Conservation (phyloP, 2,888 invertebrate genomes). For the Geotrupes spiniger region DNA sequence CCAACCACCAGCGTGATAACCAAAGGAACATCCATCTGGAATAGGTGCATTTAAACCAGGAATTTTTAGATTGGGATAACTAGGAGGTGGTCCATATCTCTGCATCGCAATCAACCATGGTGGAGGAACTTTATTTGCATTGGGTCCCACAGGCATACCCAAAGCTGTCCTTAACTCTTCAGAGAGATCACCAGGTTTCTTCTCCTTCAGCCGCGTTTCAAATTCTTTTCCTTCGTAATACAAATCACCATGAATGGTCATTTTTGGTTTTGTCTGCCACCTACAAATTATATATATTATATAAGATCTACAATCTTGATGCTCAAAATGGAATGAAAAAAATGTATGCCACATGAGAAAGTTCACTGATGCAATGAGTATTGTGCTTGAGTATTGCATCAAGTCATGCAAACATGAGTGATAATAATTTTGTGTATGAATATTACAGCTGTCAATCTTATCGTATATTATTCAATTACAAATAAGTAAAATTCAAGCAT, state of each 20-base stretch:
- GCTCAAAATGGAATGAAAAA: too few species aligned
- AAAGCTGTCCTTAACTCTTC: slow-evolving; percentile 94
- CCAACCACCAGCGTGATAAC: slow-evolving; percentile 99
- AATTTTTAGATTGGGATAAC: slow-evolving; percentile 97
- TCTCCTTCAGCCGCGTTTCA: slow-evolving; percentile 95
- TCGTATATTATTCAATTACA: too few species aligned
- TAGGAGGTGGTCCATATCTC: slow-evolving; percentile 97
- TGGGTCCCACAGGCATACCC: slow-evolving; percentile 98
- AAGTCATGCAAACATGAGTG: too few species aligned
- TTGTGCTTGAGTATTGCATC: background rate
- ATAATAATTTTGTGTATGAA: too few species aligned
- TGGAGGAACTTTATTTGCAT: slow-evolving; percentile 87
- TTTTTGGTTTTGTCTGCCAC: slow-evolving; percentile 98
- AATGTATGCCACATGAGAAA: background rate
- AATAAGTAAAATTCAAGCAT: background rate
- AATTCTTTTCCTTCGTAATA: slow-evolving; percentile 99
- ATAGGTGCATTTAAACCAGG: slow-evolving; percentile 98
- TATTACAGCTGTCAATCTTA: too few species aligned
- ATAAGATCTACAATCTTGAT: background rate
- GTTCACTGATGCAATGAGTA: background rate
- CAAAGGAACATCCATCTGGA: slow-evolving; percentile 95
- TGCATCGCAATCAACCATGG: slow-evolving; percentile 98
- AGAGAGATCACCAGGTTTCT: slow-evolving; percentile 96
- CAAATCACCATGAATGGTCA: slow-evolving; percentile 98
- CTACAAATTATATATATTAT: too few species aligned